A percentile compares a stretch with the other conserved stretches of the same genome.
phyloP scores from a whole-genome alignment of 2,113 vertebrate species.

The Cebus imitator region DNA sequence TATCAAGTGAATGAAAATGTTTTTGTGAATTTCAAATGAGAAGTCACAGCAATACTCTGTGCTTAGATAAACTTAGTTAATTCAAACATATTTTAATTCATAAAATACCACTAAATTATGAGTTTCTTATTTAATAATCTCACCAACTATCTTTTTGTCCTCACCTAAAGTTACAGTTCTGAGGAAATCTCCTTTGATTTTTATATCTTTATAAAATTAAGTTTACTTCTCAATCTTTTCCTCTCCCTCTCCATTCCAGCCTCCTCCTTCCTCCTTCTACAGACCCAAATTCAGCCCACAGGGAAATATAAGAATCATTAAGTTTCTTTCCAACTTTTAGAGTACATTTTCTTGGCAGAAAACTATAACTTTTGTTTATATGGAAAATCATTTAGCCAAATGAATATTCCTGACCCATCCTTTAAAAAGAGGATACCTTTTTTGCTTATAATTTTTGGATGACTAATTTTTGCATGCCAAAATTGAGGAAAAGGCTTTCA shows the following conservation, averaged over 20 bases:
- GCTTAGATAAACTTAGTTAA: background rate
- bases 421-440: background rate
- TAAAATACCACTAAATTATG: background rate
- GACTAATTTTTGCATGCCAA: conserved; percentile 23
- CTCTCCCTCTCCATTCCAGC: background rate
- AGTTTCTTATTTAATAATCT: conserved; percentile 8
- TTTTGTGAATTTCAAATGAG: background rate
- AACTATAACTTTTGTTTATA: conserved; percentile 42
- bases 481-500: background rate
- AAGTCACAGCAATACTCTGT: background rate
- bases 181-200: background rate
- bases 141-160: background rate
- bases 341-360: conserved; percentile 66
- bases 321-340: conserved; percentile 56
- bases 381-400: conserved; percentile 56
- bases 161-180: background rate
- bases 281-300: conserved; percentile 54
- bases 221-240: background rate
- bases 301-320: conserved; percentile 54
- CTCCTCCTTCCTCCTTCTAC: background rate
- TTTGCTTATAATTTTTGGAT: conserved; percentile 3
- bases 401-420: conserved; percentile 46
- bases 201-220: conserved; percentile 7
- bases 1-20: background rate
- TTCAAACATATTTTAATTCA: background rate